Conservation (phyloP, 1,140 invertebrate genomes). For the Pseudoatta argentina region DNA sequence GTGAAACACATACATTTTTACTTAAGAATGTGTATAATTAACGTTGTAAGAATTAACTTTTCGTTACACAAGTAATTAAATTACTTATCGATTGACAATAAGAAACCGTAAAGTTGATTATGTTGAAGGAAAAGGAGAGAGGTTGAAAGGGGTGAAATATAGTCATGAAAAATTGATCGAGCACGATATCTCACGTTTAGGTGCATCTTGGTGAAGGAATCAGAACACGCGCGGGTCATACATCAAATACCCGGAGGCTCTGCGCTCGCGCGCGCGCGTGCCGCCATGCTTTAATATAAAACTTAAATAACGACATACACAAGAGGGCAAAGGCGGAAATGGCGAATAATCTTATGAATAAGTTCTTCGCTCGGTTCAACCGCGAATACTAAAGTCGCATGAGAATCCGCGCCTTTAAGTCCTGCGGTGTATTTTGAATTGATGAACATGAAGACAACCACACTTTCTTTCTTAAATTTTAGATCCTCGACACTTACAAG, state of each 20-base stretch:
- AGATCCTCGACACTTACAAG: neutral
- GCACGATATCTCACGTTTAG: conserved; percentile 86
- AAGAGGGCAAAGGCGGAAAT: conserved; percentile 77
- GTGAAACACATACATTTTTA: neutral
- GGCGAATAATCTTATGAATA: conserved; percentile 84
- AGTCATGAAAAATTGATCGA: conserved; percentile 87
- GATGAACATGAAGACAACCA: neutral
- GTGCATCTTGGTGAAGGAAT: conserved; percentile 79
- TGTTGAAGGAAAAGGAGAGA: neutral
- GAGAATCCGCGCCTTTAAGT: conserved; percentile 38
- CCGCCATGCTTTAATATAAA: conserved; percentile 85
- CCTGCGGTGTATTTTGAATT: conserved; percentile 9
- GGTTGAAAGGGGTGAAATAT: conserved; percentile 53
- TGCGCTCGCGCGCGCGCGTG: conserved; percentile 31
- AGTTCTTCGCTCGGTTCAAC: conserved; percentile 70
- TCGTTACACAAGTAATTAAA: conserved; percentile 18
- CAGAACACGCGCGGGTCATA: conserved; percentile 85
- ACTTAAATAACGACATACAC: conserved; percentile 86
- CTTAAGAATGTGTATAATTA: neutral
- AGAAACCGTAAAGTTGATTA: neutral
- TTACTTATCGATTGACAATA: conserved; percentile 26
- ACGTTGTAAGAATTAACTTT: neutral
- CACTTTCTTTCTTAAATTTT: neutral
- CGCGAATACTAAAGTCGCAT: conserved; percentile 51
- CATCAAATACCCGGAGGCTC: conserved; percentile 82